A percentile compares a stretch with the other conserved stretches of the same genome.
These are phyloP conservation scores for Lapara coniferarum DNA, from an alignment of 2,888 invertebrate genomes.

Conservation along the genomic window DNA sequence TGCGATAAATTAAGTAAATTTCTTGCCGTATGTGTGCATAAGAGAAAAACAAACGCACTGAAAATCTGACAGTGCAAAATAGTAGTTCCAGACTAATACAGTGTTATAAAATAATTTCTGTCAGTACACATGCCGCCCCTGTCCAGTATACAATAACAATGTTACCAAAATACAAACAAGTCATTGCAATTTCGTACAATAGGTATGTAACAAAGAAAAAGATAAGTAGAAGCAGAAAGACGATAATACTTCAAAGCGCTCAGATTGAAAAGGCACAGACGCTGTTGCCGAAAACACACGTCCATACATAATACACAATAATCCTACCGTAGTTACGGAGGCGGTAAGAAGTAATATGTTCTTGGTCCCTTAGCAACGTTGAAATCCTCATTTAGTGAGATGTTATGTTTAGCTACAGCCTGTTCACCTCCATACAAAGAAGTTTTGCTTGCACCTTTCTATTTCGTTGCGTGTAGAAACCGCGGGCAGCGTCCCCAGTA, in stretches of 20 bases:
- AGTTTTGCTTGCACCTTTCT: slow-evolving; percentile 9
- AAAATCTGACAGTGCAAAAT: too few species aligned
- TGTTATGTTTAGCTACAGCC: slow-evolving; percentile 29
- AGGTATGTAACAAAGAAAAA: neutral
- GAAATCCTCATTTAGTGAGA: slow-evolving; percentile 29
- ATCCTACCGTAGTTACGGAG: neutral
- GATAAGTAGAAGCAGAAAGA: neutral
- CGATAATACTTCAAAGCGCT: neutral
- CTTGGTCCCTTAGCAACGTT: neutral
- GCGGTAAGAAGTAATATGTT: slow-evolving; percentile 1
- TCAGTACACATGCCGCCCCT: too few species aligned
- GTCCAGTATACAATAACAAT: too few species aligned
- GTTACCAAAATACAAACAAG: neutral
- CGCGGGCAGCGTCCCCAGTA: slow-evolving; percentile 27
- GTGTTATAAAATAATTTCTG: too few species aligned
- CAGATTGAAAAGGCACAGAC: neutral
- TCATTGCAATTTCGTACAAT: neutral
- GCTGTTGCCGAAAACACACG: neutral
- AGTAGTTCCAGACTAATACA: too few species aligned
- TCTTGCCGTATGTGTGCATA: too few species aligned
- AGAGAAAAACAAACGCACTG: too few species aligned
- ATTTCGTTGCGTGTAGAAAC: slow-evolving; percentile 29
- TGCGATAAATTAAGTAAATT: too few species aligned
- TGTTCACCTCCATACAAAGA: slow-evolving; percentile 29
- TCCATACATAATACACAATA: neutral